Evolutionary conservation across 2,797 vertebrate genomes (phyloP).

Genomic region (Coracias cyanogaster): DNA sequence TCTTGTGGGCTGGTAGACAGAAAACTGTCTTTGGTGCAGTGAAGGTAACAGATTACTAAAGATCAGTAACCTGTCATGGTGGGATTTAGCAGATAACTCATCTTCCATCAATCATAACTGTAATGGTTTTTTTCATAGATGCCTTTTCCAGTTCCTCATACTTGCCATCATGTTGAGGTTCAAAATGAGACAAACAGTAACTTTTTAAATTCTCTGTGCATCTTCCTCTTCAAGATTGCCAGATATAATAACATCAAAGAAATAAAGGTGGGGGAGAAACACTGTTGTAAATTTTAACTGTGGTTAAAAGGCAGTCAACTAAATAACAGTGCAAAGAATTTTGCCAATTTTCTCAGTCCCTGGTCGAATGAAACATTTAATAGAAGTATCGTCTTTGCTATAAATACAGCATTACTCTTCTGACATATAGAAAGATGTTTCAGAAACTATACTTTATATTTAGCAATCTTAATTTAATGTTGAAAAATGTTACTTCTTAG

Average conservation of each 20-base stretch:
- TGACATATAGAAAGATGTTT: neutral
- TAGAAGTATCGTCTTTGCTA: neutral
- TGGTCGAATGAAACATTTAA: neutral
- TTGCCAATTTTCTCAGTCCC: neutral
- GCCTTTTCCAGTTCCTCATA: neutral
- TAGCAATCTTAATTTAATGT: conserved; percentile 11
- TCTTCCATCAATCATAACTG: neutral
- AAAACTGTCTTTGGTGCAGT: neutral
- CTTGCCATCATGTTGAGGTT: rapidly evolving
- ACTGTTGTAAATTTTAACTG: neutral
- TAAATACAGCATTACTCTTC: conserved; percentile 26
- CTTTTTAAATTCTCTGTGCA: neutral
- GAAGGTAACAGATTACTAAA: neutral
- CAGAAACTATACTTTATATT: neutral
- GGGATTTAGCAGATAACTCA: neutral
- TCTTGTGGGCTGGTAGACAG: neutral
- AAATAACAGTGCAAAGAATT: neutral
- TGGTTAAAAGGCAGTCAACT: conserved; percentile 2
- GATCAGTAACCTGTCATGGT: neutral
- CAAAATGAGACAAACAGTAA: neutral
- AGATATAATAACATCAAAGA: neutral
- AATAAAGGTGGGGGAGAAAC: neutral
- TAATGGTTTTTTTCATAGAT: neutral
- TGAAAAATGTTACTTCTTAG: conserved; percentile 21
- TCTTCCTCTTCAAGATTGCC: neutral